phyloP scores from a whole-genome alignment of 2,797 vertebrate genomes.

The Poeciliopsis gracilis region DNA sequence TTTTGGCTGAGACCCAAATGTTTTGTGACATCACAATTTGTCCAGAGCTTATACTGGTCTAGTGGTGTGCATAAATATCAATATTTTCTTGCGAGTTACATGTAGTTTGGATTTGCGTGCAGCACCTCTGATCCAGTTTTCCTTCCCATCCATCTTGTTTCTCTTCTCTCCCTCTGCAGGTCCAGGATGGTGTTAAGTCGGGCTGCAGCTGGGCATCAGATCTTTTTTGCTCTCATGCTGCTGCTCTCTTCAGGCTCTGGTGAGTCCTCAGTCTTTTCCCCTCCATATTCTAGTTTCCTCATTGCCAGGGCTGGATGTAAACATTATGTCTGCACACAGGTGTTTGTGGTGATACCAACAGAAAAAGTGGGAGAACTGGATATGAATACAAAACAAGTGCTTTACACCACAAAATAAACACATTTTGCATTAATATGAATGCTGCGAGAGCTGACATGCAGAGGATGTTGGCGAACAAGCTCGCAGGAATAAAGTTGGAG shows the following conservation, averaged over 20 bases:
- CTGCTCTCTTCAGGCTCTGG: constrained; percentile 61
- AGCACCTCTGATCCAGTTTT: neutral
- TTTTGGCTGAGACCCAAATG: neutral
- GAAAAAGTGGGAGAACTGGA: neutral
- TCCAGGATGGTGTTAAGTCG: constrained; percentile 61
- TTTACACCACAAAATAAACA: constrained; percentile 17
- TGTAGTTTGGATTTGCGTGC: neutral
- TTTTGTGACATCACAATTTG: neutral
- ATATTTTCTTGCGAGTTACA: neutral
- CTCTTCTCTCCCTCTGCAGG: constrained; percentile 47
- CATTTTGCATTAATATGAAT: constrained; percentile 41
- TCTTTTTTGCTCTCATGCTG: constrained; percentile 57
- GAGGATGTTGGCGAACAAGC: constrained; percentile 70
- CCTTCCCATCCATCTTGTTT: constrained; percentile 22
- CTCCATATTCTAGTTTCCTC: constrained; percentile 9
- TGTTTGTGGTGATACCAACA: neutral
- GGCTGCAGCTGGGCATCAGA: constrained; percentile 49
- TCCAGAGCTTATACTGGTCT: neutral
- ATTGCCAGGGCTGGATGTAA: constrained; percentile 9
- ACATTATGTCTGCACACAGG: neutral
- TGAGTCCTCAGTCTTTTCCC: constrained; percentile 54
- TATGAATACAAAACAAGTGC: constrained; percentile 9
- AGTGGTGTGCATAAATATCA: neutral
- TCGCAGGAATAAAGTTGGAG: constrained; percentile 66
- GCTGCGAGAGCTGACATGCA: constrained; percentile 53